Evolutionary conservation across 2,888 invertebrate genomes (phyloP).

Genomic region (Craniophora ligustri): DNA sequence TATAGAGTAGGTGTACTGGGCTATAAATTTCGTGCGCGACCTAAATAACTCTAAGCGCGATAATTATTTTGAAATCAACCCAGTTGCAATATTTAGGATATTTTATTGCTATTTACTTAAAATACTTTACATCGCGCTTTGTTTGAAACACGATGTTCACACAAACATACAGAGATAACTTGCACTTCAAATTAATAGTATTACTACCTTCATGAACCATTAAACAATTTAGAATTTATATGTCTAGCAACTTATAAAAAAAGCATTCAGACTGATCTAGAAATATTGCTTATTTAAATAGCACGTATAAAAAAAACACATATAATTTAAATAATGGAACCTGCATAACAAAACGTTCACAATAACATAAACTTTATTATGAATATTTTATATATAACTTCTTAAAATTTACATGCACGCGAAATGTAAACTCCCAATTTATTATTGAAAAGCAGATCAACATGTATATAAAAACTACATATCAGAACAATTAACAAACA

Average conservation of each 20-base stretch:
- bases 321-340: conserved; percentile 37
- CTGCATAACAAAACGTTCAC: conserved; percentile 37
- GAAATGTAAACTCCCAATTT: conserved; percentile 21
- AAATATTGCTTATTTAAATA: conserved; percentile 8
- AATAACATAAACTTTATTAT: conserved; percentile 37
- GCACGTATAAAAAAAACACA: conserved; percentile 12
- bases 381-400: conserved; percentile 19
- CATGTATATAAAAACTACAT: conserved; percentile 35
- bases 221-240: conserved; percentile 3
- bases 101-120: not conserved
- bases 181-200: conserved; percentile 4
- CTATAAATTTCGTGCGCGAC: conserved; percentile 18
- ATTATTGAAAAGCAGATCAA: conserved; percentile 44
- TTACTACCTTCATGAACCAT: not conserved
- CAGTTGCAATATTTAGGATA: conserved; percentile 10
- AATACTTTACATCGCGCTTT: conserved; percentile 1
- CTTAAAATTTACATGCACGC: conserved; percentile 32
- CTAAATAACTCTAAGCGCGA: conserved; percentile 12
- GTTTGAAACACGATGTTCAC: not conserved
- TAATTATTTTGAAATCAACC: conserved; percentile 9
- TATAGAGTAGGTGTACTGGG: conserved; percentile 32
- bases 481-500: conserved; percentile 23
- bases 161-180: conserved; percentile 16
- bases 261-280: conserved; percentile 5
- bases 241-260: too few relatives aligned